Evolutionary conservation across 1,140 invertebrate genomes (phyloP), one percentile per base, ranked within the genome.

Genomic region (Mactra quadrangularis): DNA sequence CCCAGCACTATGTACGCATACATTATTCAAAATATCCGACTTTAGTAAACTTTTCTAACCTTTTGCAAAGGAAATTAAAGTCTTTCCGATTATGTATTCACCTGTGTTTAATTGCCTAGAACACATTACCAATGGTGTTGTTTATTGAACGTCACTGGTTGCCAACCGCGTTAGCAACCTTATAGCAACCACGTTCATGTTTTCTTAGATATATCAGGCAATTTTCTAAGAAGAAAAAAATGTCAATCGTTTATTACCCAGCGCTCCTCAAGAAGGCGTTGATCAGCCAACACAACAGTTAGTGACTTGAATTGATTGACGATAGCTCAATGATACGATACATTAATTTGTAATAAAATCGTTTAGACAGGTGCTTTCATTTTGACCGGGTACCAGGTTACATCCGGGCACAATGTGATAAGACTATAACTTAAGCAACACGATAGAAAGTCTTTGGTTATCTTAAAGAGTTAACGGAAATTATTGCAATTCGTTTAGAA

Each of bases 361-460:
- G 29, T 33, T 22, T 33, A 52, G 66, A 71, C 77, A 81, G 77
- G 77, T 81, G 77, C 35, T 70, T 60, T 57, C 29, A 55, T 25
- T 15, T 35, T 2, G 27, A n/a, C 17, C 27, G 27, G 66, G 77
- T 71, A 71, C 35, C 35, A 70, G 29, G 77, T 81, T 81, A 81
- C 77, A 66, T 81, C 77, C 77, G 77, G 52, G 41, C n/a, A 19
- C n/a, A 59, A 41, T 41, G 17, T 3, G 62, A 45, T 45, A 71
- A 68, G 77, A 60, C 66, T 57, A 81, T 81, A 81, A 81, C 66
- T 70, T 70, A 57, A 31, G 31, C 27, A 45, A n/a, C 55, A 59
- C 68, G 77, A 81, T 81, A 81, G 64, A 81, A 81, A 81, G 77
- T 81, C 77, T 71, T 59, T 81, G 77, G 57, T 81, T 81, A 81